A percentile compares a stretch with the other conserved stretches of the same genome.
phyloP scores from a whole-genome alignment of 2,797 vertebrate species.

The Centroberyx gerrardi region DNA sequence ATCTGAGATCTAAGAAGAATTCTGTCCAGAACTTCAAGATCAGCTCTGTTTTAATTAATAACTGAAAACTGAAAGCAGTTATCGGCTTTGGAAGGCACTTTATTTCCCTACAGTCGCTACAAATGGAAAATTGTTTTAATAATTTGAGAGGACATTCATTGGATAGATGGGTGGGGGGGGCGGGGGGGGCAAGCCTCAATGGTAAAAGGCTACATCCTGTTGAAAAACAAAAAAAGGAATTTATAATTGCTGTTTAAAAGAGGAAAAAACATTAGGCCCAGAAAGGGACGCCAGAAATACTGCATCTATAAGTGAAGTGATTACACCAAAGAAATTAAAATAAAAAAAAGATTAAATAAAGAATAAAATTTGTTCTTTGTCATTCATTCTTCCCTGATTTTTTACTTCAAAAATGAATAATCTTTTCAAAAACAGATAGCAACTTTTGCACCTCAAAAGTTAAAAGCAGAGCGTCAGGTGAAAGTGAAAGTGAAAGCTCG shows the following conservation, averaged over 20 bases:
- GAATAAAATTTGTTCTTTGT: no score
- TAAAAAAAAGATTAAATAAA: background rate
- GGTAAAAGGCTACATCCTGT: constrained; percentile 42
- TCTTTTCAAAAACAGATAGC: no score
- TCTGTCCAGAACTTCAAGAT: background rate
- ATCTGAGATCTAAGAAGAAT: background rate
- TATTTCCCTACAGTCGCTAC: background rate
- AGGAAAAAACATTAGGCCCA: background rate
- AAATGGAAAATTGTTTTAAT: background rate
- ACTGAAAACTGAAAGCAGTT: constrained; percentile 9
- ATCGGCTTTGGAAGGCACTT: constrained; percentile 44
- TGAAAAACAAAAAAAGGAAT: constrained; percentile 1
- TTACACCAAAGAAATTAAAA: constrained; percentile 5
- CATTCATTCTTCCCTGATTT: no score
- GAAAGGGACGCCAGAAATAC: constrained; percentile 10
- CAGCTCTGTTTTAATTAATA: constrained; percentile 6
- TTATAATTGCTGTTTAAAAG: background rate
- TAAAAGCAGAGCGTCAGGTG: background rate
- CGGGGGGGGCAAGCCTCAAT: background rate
- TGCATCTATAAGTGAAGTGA: background rate
- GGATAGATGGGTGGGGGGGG: constrained; percentile 1
- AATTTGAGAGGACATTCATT: constrained; percentile 40
- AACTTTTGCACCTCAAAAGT: background rate
- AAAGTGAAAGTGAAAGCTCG: constrained; percentile 17
- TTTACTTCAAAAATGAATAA: no score